phyloP scores from a whole-genome alignment of 2,888 invertebrate genomes.

The Protophormia terraenovae region DNA sequence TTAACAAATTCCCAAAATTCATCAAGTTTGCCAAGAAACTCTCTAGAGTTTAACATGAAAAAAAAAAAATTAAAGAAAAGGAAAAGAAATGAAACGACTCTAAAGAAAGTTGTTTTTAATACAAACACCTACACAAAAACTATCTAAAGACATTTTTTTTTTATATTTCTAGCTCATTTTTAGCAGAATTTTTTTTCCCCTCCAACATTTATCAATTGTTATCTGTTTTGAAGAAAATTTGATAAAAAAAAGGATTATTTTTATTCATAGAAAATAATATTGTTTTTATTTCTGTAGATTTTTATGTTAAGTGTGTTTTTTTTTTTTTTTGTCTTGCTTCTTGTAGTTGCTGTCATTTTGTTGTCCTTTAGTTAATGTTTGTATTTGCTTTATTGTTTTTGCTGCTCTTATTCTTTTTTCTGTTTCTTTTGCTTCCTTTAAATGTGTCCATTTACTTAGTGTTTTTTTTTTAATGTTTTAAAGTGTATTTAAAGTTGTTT shows the following conservation, averaged over 20 bases:
- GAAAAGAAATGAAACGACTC: neutral
- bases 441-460: slow-evolving; percentile 54
- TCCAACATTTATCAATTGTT: slow-evolving; percentile 61
- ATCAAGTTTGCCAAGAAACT: slow-evolving; percentile 57
- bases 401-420: neutral
- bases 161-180: neutral
- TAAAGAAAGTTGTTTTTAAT: slow-evolving; percentile 9
- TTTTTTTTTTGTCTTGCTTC: slow-evolving; percentile 4
- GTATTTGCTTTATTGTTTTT: slow-evolving; percentile 14
- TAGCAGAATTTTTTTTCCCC: neutral
- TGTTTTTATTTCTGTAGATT: too few relatives aligned
- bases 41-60: slow-evolving; percentile 33
- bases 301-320: slow-evolving; percentile 49
- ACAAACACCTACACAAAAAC: neutral
- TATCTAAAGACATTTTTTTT: slow-evolving; percentile 3
- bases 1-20: slow-evolving; percentile 63
- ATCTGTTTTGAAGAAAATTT: slow-evolving; percentile 1
- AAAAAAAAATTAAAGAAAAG: slow-evolving; percentile 5
- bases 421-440: neutral
- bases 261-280: neutral
- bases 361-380: slow-evolving; percentile 15
- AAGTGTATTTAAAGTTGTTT: slow-evolving; percentile 64
- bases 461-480: slow-evolving; percentile 38
- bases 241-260: slow-evolving; percentile 4
- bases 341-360: slow-evolving; percentile 31